Base-by-base conservation (phyloP, 2,113 vertebrate species). In the Bucco capensis region DNA sequence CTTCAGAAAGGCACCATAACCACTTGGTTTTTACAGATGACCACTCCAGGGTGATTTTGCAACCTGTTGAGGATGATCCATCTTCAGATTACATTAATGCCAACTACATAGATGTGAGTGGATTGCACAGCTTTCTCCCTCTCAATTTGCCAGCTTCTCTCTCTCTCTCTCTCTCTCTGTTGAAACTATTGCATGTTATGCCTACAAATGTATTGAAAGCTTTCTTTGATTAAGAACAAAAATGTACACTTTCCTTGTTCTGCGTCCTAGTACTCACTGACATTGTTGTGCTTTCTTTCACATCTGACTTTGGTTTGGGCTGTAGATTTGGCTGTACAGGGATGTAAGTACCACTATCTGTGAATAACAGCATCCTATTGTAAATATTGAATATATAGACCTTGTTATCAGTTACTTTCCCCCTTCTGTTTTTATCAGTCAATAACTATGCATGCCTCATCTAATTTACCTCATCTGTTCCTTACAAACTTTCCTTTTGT, bases 241-340 rank as follows among this genome's bases (percentile, higher is more conserved):
- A 98, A 97, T 98, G 97, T 98, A 97, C 98, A 98, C 97, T 98
- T 98, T 97, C 97, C 97, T 98, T 98, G 97, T 98, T 98, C 97
- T 96, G 93, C 98, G 96, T 98, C 97, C 98, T 97, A 98, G 98
- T 98, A 98, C 98, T 98, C 97, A 98, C 98, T 98, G 98, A 98
- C 97, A 96, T 98, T 99, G 97, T 98, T 98, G 98, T 98, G 98
- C 98, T 99, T 98, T 99, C 98, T 99, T 98, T 99, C 98, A 98
- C 98, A 98, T 97, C 98, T 99, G 99, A 98, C 98, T 99, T 98
- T 99, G 99, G 97, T 99, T 99, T 99, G 99, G 99, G 98, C 98
- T 99, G 97, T 99, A 99, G 99, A 99, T 99, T 98, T 99, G 99
- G 99, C 99, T 99, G 99, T 99, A 99, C 99, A 99, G 99, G 99